Conservation (phyloP, 2,888 invertebrate genomes). For the Microplitis deprimator region DNA sequence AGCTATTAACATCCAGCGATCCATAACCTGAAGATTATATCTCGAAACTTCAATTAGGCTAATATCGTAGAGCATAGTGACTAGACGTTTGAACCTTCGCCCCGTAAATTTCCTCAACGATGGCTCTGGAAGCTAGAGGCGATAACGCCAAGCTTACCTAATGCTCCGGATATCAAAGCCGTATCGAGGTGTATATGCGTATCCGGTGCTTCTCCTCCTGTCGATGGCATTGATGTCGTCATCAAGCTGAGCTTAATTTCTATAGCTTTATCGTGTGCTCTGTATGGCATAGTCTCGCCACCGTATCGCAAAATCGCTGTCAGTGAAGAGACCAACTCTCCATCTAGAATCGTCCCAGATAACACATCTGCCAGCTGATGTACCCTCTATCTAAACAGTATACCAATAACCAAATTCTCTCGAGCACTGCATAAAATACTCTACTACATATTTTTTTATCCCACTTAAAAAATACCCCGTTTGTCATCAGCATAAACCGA, state of each 20-base stretch:
- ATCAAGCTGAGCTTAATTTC: slow-evolving; percentile 8
- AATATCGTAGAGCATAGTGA: slow-evolving; percentile 12
- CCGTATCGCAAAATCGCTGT: neutral
- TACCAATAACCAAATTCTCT: neutral
- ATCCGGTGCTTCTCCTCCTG: slow-evolving; percentile 7
- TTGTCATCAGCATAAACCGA: slow-evolving; percentile 15
- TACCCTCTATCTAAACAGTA: too few species aligned
- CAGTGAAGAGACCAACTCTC: neutral
- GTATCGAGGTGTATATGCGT: slow-evolving; percentile 16
- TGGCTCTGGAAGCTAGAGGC: slow-evolving; percentile 15
- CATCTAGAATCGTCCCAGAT: neutral
- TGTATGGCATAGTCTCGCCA: neutral
- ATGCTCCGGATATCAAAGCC: slow-evolving; percentile 32
- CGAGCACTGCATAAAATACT: neutral
- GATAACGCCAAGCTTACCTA: slow-evolving; percentile 21
- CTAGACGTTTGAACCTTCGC: slow-evolving; percentile 13
- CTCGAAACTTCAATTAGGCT: slow-evolving; percentile 22
- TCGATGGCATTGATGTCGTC: slow-evolving; percentile 26
- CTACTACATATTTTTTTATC: slow-evolving; percentile 2
- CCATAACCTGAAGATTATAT: slow-evolving; percentile 20
- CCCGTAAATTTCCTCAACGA: slow-evolving; percentile 10
- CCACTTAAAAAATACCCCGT: slow-evolving; percentile 12
- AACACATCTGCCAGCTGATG: too few species aligned
- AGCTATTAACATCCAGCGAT: neutral
- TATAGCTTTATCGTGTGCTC: neutral